These are phyloP conservation scores for Philereme transversata DNA, from an alignment of 2,888 invertebrate species.

Conservation along the genomic window DNA sequence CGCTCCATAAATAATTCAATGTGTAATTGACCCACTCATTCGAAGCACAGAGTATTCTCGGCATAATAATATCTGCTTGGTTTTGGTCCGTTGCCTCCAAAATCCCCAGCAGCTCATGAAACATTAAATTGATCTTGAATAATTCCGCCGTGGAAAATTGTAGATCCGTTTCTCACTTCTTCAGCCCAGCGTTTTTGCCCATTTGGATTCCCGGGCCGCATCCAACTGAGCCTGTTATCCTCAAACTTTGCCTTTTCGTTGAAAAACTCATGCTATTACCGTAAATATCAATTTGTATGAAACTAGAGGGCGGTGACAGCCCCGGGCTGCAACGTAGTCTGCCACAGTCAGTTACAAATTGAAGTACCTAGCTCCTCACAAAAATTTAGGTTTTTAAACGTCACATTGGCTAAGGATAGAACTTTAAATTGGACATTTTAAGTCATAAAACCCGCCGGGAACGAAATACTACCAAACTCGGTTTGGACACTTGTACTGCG, in stretches of 20 bases:
- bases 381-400: slow-evolving; percentile 68
- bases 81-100: slow-evolving; percentile 40
- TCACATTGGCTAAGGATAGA: slow-evolving; percentile 53
- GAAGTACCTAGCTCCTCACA: slow-evolving; percentile 66
- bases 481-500: slow-evolving; percentile 24
- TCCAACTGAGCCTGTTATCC: slow-evolving; percentile 77
- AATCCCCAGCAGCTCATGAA: slow-evolving; percentile 55
- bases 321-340: slow-evolving; percentile 60
- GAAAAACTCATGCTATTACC: slow-evolving; percentile 81
- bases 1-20: slow-evolving; percentile 39
- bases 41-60: slow-evolving; percentile 24
- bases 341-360: slow-evolving; percentile 72
- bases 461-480: slow-evolving; percentile 30
- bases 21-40: slow-evolving; percentile 33
- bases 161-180: slow-evolving; percentile 72
- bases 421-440: slow-evolving; percentile 60
- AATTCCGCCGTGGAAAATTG: slow-evolving; percentile 64
- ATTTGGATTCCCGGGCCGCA: slow-evolving; percentile 70
- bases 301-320: slow-evolving; percentile 75
- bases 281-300: slow-evolving; percentile 84
- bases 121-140: slow-evolving; percentile 71
- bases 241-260: slow-evolving; percentile 72
- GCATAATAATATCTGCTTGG: slow-evolving; percentile 41
- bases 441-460: slow-evolving; percentile 44
- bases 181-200: slow-evolving; percentile 69